Evolutionary conservation across 2,797 vertebrate genomes (phyloP).

Genomic region (Leptodactylus fallax): DNA sequence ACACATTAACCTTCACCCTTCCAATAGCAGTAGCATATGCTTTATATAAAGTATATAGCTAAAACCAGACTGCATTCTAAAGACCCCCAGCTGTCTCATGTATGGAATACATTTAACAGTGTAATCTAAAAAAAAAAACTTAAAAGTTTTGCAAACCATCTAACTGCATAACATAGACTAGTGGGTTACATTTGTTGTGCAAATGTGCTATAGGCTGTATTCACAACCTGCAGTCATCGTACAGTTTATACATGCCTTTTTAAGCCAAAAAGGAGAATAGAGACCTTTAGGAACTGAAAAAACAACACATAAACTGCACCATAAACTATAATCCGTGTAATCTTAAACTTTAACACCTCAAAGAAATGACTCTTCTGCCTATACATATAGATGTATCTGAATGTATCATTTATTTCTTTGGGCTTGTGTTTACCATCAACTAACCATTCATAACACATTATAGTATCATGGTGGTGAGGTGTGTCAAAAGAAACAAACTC

Average conservation of each 20-base stretch:
- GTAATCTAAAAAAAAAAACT: no score
- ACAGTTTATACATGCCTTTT: not conserved
- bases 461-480: not conserved
- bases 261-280: no score
- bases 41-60: not conserved
- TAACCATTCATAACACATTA: not conserved
- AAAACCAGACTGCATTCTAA: not conserved
- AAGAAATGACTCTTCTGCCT: no score
- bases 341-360: no score
- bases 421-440: no score
- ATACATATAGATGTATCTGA: no score
- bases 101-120: no score
- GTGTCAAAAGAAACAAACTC: not conserved
- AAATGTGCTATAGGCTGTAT: not conserved
- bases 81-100: not conserved
- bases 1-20: constrained; percentile 6
- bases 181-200: not conserved
- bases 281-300: not conserved
- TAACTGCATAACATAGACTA: not conserved
- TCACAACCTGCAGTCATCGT: not conserved
- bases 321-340: not conserved
- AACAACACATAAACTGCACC: not conserved
- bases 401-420: not conserved
- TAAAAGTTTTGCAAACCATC: not conserved
- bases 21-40: not conserved